Conservation (phyloP, 2,888 invertebrate species). For the Philaethria dido region DNA sequence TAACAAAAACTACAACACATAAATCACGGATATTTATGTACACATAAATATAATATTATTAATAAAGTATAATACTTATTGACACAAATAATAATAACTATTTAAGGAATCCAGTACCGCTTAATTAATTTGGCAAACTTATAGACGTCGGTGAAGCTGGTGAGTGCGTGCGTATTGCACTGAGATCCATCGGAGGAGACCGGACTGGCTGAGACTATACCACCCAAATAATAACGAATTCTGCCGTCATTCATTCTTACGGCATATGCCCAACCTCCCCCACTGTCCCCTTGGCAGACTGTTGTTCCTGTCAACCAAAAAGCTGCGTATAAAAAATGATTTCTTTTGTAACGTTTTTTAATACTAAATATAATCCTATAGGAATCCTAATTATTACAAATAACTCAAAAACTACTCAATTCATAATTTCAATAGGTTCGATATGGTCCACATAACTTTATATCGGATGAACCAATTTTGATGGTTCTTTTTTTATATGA, state of each 20-base stretch:
- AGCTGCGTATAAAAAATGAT: no score
- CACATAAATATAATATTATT: no score
- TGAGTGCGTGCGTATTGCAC: slow-evolving; percentile 46
- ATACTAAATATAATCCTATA: no score
- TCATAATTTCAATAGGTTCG: no score
- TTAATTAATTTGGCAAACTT: slow-evolving; percentile 28
- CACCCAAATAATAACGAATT: slow-evolving; percentile 48
- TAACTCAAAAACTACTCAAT: no score
- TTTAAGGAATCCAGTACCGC: slow-evolving; percentile 15
- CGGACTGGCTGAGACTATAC: slow-evolving; percentile 49
- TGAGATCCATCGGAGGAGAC: slow-evolving; percentile 29
- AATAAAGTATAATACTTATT: no score
- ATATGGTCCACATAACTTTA: no score
- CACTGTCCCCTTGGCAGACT: slow-evolving; percentile 50
- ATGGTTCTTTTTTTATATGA: no score
- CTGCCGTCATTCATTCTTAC: slow-evolving; percentile 13
- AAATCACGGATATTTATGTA: neutral
- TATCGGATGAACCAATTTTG: no score
- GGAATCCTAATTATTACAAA: no score
- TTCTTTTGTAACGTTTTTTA: no score
- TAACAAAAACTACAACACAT: neutral
- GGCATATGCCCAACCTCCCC: slow-evolving; percentile 49
- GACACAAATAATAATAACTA: no score
- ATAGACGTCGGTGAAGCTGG: slow-evolving; percentile 46
- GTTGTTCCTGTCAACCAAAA: slow-evolving; percentile 43